Percentiles rank a stretch among this genome's conserved stretches.
Evolutionary conservation across 23 tunicate species (phyloP).

Genomic region (Ascidia mentula): DNA sequence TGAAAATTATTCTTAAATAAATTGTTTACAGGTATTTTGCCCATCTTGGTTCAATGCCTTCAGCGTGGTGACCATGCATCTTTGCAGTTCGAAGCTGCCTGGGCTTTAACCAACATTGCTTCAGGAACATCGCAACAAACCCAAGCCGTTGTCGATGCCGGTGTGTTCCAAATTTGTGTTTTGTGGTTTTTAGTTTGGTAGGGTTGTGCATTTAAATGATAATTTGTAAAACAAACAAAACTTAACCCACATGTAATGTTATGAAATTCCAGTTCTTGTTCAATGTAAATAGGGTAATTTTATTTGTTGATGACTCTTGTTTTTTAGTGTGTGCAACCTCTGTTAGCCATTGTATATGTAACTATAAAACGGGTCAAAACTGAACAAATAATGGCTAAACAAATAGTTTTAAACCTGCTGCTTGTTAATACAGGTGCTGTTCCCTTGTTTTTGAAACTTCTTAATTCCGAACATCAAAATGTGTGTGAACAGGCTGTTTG

Average conservation of each 20-base stretch:
- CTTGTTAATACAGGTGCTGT: constrained; percentile 99
- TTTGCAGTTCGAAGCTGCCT: constrained; percentile 98
- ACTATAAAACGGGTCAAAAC: no score
- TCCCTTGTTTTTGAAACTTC: constrained; percentile 71
- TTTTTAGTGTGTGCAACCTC: no score
- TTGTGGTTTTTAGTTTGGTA: neutral
- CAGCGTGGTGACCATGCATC: constrained; percentile 69
- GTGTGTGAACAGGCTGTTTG: constrained; percentile 99
- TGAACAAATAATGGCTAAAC: no score
- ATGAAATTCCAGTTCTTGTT: no score
- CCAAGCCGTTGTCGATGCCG: constrained; percentile 98
- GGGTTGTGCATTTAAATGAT: no score
- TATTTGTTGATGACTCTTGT: no score
- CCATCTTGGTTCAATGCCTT: constrained; percentile 86
- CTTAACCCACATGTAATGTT: no score
- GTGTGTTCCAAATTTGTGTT: constrained; percentile 15
- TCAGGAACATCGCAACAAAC: constrained; percentile 97
- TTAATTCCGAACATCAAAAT: constrained; percentile 89
- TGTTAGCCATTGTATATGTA: no score
- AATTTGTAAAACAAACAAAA: no score
- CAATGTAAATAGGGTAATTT: no score
- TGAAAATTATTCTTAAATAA: no score
- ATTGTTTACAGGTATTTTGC: constrained; percentile 71
- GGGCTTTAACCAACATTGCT: constrained; percentile 99
- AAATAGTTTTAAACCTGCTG: no score